A percentile compares a stretch with the other conserved stretches of the same genome.
phyloP scores from a whole-genome alignment of 2,797 vertebrate species.

The Margarornis squamiger region DNA sequence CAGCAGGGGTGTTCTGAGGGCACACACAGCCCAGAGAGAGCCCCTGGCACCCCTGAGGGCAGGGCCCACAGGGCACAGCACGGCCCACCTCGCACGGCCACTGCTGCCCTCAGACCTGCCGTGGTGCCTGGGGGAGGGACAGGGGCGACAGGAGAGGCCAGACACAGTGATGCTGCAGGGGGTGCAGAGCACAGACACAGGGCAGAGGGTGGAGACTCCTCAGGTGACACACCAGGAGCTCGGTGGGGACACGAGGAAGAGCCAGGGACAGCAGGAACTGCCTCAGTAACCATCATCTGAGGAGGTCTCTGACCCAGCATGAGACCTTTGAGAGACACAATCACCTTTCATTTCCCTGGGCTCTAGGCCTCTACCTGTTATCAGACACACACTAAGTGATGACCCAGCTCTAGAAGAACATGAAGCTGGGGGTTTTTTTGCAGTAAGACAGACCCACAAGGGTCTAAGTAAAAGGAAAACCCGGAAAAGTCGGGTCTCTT shows the following conservation, averaged over 20 bases:
- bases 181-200: accelerated
- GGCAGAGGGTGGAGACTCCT: neutral
- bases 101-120: neutral
- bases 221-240: neutral
- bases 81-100: neutral
- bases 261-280: neutral
- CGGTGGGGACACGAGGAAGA: neutral
- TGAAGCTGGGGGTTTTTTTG: accelerated
- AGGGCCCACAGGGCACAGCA: neutral
- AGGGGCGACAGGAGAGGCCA: neutral
- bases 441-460: neutral
- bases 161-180: neutral
- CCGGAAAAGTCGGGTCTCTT: neutral
- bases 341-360: neutral
- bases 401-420: neutral
- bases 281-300: neutral
- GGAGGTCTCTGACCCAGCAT: neutral
- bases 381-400: neutral
- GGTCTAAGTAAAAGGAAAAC: neutral
- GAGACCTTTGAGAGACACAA: neutral
- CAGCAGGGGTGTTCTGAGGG: neutral
- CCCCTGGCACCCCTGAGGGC: neutral
- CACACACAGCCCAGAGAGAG: accelerated
- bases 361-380: neutral
- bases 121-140: neutral